Base-by-base conservation (phyloP, 1,140 invertebrate species). In the Drosophila baimaii region DNA sequence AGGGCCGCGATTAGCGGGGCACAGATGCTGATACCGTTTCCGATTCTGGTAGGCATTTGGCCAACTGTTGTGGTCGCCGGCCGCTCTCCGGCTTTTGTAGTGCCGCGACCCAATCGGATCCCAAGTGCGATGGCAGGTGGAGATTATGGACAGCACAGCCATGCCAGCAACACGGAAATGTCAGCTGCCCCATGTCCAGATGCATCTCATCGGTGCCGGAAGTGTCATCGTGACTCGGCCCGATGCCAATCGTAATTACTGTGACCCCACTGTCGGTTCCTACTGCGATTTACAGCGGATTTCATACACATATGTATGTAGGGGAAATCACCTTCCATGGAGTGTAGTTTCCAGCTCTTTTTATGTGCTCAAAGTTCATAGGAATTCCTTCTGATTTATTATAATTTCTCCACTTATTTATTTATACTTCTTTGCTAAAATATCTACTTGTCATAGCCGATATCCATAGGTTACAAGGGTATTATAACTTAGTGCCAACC, bases 11-110 rank as follows among this genome's bases (percentile, higher is more conserved):
- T 13, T 17, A 64, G 29, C 29, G 33, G 12, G 15, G 12, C 46
- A 6, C 31, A 29, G 31, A 5, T 7, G 29, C 31, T 17, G 33
- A 55, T n/a, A 21, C 31, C 70, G 62, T 29, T 59, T 52, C 31
- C 23, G 29, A 55, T 13, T 31, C 31, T 47, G 65, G 49, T 59
- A 39, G 41, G 47, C 82, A 86, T 88, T 69, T 37, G 13, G 21
- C 12, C 21, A 66, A 86, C 82, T 86, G 84, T 47, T 68, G 17
- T 17, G n/a, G 4, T 4, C 6, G 12, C 0, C 7, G 25, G 19
- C 19, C 1, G 39, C 19, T 41, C n/a, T 47, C 37, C 8, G 31
- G 55, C 55, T 88, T 86, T 88, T 88, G 83, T 86, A 64, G 29
- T 21, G 35, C 21, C 4, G 4, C 29, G 12, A 6, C 56, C 13